Evolutionary conservation across 2,888 invertebrate species (phyloP), one percentile per base, ranked within the genome.

Genomic region (Opisthograptis luteolata): DNA sequence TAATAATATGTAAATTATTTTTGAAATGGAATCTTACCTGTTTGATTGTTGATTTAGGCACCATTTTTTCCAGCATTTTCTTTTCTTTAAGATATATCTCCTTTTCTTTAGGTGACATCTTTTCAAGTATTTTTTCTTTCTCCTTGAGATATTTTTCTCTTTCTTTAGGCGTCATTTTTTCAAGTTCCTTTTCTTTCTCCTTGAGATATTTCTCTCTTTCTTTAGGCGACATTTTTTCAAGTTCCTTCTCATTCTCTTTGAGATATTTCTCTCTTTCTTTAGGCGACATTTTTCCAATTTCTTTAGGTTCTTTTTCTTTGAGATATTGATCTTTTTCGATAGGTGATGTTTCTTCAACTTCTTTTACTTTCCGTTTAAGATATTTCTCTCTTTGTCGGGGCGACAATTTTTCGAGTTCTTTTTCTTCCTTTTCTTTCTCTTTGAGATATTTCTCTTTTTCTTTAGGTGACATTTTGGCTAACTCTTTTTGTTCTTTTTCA

Each of bases 231-330:
- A 31, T 30, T 30, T 55, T 55, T 12, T 40, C 58, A 2, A 25
- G 47, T 10, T 28, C 41, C 31, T 53, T 62, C 12, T 60, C 59
- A 9, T 27, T 54, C 20, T 60, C 55, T 35, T 39, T 50, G 8
- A 17, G 5, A 13, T 13, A 30, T 9, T 48, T 51, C 4, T 25
- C 47, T 28, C 40, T 54, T 32, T 40, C 48, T 22, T 22, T 15
- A 1, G 17, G 17, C 8, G 31, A 31, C 31, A 31, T 31, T n/a
- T 31, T 43, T 12, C 1, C 5, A 20, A 20, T 20, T 6, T 7
- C 8, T 20, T 36, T 20, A 2, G 27, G 10, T 15, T 7, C 15
- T 15, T 14, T 22, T 25, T 7, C 7, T 22, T 46, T 4, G 0
- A 15, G 14, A 15, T n/a, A 31, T 51, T 41, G 1, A 9, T 12